Percentiles rank a stretch among this genome's conserved stretches.
These are phyloP conservation scores for Sander vitreus DNA, from an alignment of 2,113 vertebrate species.

Conservation along the genomic window DNA sequence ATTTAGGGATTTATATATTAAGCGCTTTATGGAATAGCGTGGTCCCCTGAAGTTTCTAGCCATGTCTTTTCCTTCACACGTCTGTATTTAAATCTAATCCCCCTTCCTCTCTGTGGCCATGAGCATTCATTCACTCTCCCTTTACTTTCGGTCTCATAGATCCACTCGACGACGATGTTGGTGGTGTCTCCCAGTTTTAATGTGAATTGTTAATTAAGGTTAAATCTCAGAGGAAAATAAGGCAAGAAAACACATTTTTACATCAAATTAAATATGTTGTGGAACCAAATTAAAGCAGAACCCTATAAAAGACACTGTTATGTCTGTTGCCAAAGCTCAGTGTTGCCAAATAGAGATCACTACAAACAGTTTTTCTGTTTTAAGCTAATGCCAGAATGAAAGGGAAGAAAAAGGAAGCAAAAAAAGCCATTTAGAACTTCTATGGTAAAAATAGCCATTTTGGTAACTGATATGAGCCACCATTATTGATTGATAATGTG, in stretches of 20 bases:
- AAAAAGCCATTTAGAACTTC: conserved; percentile 5
- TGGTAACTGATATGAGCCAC: not conserved
- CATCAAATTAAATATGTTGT: conserved; percentile 7
- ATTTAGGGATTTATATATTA: conserved; percentile 59
- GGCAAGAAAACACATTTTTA: conserved; percentile 23
- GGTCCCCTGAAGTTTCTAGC: conserved; percentile 42
- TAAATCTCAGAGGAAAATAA: conserved; percentile 5
- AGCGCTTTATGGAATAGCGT: conserved; percentile 56
- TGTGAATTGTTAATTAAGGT: conserved; percentile 44
- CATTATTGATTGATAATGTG: not conserved
- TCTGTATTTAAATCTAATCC: conserved; percentile 59
- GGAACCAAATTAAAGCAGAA: not conserved
- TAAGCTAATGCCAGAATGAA: conserved; percentile 17
- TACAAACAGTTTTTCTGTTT: conserved; percentile 26
- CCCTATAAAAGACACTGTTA: conserved; percentile 1
- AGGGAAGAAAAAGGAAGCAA: conserved; percentile 1
- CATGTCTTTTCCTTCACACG: conserved; percentile 57
- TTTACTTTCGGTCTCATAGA: conserved; percentile 29
- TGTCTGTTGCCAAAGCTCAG: conserved; percentile 19
- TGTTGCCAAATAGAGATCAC: conserved; percentile 37
- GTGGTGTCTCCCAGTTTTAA: conserved; percentile 16
- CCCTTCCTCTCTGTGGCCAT: conserved; percentile 19
- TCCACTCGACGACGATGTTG: conserved; percentile 20
- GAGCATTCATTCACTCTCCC: conserved; percentile 19
- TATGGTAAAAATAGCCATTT: conserved; percentile 1